A percentile compares a stretch with the other conserved stretches of the same genome.
Conservation (phyloP, 1,140 invertebrate genomes). For the Caenorhabditis tropicalis region DNA sequence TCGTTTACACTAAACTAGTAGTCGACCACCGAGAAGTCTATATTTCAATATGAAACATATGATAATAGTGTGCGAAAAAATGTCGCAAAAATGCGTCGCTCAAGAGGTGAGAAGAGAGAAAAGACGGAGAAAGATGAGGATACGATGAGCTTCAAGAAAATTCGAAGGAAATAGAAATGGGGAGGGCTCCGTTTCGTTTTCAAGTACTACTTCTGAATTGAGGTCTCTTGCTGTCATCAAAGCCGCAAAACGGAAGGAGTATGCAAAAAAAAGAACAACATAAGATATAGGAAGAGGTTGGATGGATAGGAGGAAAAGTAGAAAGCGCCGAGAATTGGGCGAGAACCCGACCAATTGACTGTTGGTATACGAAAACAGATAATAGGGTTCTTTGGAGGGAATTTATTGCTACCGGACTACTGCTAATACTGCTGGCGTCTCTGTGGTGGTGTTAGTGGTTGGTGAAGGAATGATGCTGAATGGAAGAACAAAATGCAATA, state of each 20-base stretch:
- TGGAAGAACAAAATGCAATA: not conserved
- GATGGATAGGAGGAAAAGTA: not conserved
- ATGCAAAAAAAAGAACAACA: not conserved
- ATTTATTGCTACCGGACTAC: constrained; percentile 4
- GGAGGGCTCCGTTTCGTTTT: constrained; percentile 19
- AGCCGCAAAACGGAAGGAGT: not conserved
- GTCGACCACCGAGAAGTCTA: not conserved
- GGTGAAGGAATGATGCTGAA: not conserved
- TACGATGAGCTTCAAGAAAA: constrained; percentile 39
- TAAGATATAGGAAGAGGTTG: not conserved
- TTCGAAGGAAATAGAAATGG: constrained; percentile 33
- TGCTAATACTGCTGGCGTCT: not conserved
- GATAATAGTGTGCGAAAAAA: constrained; percentile 44
- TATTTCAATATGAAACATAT: constrained; percentile 25
- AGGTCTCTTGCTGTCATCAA: constrained; percentile 32
- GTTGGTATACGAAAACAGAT: not conserved
- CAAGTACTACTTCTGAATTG: constrained; percentile 42
- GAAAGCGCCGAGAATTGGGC: not conserved
- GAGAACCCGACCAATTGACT: not conserved
- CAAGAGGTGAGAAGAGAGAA: not conserved
- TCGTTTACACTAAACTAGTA: constrained; percentile 23
- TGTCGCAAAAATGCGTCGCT: constrained; percentile 10
- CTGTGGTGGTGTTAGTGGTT: not conserved
- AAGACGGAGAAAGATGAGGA: not conserved
- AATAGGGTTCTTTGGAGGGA: not conserved